Evolutionary conservation across 2,797 vertebrate genomes (phyloP).

Genomic region (Artibeus jamaicensis): DNA sequence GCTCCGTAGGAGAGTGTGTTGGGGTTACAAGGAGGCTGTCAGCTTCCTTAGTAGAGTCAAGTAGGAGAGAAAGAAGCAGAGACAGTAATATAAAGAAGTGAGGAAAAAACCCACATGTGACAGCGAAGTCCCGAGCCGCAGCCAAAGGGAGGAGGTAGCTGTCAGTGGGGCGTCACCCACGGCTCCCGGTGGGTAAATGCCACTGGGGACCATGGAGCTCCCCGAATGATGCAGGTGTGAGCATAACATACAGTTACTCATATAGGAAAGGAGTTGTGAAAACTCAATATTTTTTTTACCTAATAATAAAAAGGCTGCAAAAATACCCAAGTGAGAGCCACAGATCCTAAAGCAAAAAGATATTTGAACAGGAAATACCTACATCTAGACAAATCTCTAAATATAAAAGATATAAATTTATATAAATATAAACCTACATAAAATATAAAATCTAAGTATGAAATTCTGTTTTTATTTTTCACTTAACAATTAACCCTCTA

Average conservation of each 20-base stretch:
- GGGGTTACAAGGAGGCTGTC: background rate
- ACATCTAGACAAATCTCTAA: background rate
- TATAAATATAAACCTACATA: background rate
- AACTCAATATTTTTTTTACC: background rate
- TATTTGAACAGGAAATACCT: background rate
- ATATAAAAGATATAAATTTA: background rate
- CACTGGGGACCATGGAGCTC: fast-evolving
- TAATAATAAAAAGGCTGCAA: background rate
- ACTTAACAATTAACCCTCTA: background rate
- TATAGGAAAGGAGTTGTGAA: background rate
- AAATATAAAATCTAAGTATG: background rate
- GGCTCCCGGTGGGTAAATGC: too few relatives aligned
- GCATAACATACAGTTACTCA: background rate
- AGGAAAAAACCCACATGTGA: background rate
- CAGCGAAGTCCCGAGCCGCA: too few relatives aligned
- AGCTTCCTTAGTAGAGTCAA: background rate
- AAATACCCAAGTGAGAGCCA: background rate
- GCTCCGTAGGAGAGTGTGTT: background rate
- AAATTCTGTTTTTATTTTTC: background rate
- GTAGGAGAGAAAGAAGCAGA: background rate
- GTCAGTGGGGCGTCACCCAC: too few relatives aligned
- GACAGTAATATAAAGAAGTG: background rate
- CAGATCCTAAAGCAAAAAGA: background rate
- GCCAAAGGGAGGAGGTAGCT: background rate
- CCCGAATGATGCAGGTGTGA: fast-evolving